Evolutionary conservation across 2,113 vertebrate species (phyloP).

Genomic region (Aptenodytes patagonicus): DNA sequence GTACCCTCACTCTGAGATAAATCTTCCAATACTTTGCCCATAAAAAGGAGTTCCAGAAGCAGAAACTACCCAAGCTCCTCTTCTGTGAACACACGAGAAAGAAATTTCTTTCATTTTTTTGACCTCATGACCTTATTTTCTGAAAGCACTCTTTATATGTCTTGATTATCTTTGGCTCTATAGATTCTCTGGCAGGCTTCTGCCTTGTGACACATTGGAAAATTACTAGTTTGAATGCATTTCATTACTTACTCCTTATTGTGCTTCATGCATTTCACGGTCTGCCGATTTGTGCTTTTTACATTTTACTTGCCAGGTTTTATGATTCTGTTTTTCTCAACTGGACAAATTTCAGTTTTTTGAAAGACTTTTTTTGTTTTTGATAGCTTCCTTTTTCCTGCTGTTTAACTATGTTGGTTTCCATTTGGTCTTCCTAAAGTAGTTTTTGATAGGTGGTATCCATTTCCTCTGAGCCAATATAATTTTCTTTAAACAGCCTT

Average conservation of each 20-base stretch:
- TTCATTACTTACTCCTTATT: not conserved
- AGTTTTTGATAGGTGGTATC: constrained; percentile 15
- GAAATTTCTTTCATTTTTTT: not conserved
- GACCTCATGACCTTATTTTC: not conserved
- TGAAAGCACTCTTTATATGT: not conserved
- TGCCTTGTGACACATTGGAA: not conserved
- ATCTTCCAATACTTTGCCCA: not conserved
- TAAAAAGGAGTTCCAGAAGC: not conserved
- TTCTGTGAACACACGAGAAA: not conserved
- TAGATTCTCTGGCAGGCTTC: not conserved
- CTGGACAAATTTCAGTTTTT: not conserved
- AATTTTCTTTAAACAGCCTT: constrained; percentile 9
- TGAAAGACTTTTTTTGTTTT: not conserved
- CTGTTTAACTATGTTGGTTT: not conserved
- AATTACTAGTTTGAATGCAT: not conserved
- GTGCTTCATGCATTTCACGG: not conserved
- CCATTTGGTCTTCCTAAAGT: not conserved
- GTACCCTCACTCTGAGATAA: not conserved
- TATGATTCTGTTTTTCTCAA: not conserved
- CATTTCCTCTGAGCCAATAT: not conserved
- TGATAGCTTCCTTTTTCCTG: not conserved
- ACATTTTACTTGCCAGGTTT: not conserved
- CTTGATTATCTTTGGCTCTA: constrained; percentile 28
- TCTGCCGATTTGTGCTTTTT: not conserved
- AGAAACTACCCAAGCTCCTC: not conserved